phyloP scores from a whole-genome alignment of 1,140 invertebrate genomes.

The Laupala kohalensis region DNA sequence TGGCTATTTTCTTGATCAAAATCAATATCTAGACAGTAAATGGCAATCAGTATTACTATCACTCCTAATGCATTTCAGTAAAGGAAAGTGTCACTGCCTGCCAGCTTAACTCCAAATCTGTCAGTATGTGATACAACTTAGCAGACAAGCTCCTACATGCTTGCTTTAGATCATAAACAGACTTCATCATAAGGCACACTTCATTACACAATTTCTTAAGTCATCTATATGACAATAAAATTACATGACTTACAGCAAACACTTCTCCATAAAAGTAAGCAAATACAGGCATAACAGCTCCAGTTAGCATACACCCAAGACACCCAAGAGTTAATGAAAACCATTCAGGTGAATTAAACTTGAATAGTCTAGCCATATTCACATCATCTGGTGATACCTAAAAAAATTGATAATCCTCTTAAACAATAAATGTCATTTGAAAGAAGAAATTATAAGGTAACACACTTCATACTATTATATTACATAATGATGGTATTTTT shows the following conservation, averaged over 20 bases:
- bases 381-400: conserved; percentile 14
- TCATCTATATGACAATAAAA: no score
- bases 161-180: no score
- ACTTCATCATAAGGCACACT: no score
- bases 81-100: no score
- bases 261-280: conserved; percentile 70
- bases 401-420: not conserved
- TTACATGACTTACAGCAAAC: conserved; percentile 52
- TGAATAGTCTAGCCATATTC: conserved; percentile 37
- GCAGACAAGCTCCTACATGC: no score
- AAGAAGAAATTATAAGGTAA: not conserved
- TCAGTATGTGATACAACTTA: no score
- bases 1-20: no score
- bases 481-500: not conserved
- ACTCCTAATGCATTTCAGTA: no score
- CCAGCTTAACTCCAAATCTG: no score
- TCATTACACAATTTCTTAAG: no score
- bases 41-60: no score
- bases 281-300: conserved; percentile 59
- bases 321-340: conserved; percentile 49
- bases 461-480: not conserved
- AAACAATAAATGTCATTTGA: not conserved
- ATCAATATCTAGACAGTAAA: no score
- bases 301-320: conserved; percentile 50
- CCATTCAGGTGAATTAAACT: conserved; percentile 60